Conservation (phyloP, 2,797 vertebrate genomes). For the Dicrostonyx torquatus region DNA sequence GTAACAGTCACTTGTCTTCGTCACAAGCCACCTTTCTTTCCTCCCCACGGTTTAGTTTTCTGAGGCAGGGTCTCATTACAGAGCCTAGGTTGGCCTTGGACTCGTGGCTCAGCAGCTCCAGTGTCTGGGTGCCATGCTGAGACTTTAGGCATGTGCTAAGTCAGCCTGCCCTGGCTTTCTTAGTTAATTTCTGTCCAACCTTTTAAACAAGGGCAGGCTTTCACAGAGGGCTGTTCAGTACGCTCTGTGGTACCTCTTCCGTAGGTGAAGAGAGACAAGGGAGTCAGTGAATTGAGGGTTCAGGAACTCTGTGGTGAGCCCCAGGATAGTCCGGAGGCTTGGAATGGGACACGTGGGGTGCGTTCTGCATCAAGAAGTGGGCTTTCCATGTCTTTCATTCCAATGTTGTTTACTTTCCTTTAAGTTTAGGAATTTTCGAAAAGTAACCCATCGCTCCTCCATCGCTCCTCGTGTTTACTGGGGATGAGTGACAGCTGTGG, state of each 20-base stretch:
- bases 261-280: neutral
- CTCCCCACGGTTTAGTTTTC: neutral
- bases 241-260: neutral
- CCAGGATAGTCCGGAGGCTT: neutral
- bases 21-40: neutral
- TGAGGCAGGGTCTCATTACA: neutral
- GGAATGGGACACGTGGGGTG: neutral
- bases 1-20: neutral
- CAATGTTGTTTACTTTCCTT: slow-evolving; percentile 71
- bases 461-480: slow-evolving; percentile 43
- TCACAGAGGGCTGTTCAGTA: neutral
- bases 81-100: neutral
- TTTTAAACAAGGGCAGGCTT: neutral
- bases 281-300: neutral
- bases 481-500: slow-evolving; percentile 49
- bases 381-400: slow-evolving; percentile 66
- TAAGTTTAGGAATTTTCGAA: slow-evolving; percentile 69
- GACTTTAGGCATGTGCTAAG: neutral
- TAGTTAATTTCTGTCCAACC: neutral
- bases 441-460: slow-evolving; percentile 50
- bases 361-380: slow-evolving; percentile 15
- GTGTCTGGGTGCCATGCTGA: neutral
- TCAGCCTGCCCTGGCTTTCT: neutral
- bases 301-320: neutral
- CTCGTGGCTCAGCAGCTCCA: neutral